phyloP scores from a whole-genome alignment of 2,797 vertebrate species.

The Microctenopoma stevenorrisi region DNA sequence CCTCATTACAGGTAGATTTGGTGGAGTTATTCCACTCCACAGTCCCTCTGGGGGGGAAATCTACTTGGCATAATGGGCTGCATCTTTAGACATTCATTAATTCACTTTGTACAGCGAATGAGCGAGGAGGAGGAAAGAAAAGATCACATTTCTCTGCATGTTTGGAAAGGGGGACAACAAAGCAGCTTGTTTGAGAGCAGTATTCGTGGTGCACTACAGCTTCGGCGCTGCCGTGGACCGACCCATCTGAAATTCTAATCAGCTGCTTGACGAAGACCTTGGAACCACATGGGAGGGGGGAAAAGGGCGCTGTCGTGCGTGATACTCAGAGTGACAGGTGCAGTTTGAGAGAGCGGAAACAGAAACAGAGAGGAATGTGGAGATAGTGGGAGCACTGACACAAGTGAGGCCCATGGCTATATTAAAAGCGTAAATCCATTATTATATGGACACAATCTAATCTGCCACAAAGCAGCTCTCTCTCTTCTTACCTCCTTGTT shows the following conservation, averaged over 20 bases:
- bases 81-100: constrained; percentile 69
- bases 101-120: constrained; percentile 55
- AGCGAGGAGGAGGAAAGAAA: constrained; percentile 32
- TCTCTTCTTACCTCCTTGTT: background rate
- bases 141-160: constrained; percentile 37
- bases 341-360: constrained; percentile 31
- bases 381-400: constrained; percentile 34
- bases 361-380: constrained; percentile 33
- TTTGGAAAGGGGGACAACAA: constrained; percentile 47
- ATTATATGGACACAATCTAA: constrained; percentile 10
- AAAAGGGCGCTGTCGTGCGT: constrained; percentile 36
- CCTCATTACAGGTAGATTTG: constrained; percentile 61
- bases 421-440: constrained; percentile 46
- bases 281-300: constrained; percentile 54
- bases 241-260: constrained; percentile 82
- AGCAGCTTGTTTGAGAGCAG: constrained; percentile 58
- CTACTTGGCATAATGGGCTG: constrained; percentile 51
- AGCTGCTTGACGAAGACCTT: constrained; percentile 73
- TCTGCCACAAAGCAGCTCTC: constrained; percentile 1
- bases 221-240: constrained; percentile 35
- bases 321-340: constrained; percentile 59
- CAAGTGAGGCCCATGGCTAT: constrained; percentile 35
- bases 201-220: constrained; percentile 41
- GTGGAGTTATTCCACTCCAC: constrained; percentile 29
- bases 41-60: constrained; percentile 14